Evolutionary conservation across 2,888 invertebrate genomes (phyloP).

Genomic region (Lypha dubia): DNA sequence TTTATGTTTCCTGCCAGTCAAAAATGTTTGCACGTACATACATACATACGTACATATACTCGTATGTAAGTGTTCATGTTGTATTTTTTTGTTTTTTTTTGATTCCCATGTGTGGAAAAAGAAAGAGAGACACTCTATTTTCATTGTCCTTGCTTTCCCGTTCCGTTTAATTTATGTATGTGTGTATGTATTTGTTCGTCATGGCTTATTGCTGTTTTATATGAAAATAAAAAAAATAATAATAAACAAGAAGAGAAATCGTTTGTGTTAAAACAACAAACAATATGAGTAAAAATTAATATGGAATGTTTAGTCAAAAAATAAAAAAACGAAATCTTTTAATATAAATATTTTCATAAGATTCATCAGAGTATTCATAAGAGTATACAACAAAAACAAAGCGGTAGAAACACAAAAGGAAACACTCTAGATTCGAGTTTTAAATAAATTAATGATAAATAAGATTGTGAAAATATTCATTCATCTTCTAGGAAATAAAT

Average conservation of each 20-base stretch:
- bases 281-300: too few relatives aligned
- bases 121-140: neutral
- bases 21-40: neutral
- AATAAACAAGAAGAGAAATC: neutral
- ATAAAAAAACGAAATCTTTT: neutral
- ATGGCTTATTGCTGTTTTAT: neutral
- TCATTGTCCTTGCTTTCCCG: neutral
- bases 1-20: constrained; percentile 3
- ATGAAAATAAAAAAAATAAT: too few relatives aligned
- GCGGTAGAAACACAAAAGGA: neutral
- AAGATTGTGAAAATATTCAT: neutral
- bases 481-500: neutral
- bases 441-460: neutral
- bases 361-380: neutral
- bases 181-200: neutral
- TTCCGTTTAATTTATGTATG: too few relatives aligned
- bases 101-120: neutral
- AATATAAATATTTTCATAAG: neutral
- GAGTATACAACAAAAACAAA: neutral
- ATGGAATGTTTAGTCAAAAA: neutral
- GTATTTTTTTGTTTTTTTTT: neutral
- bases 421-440: neutral
- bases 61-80: neutral
- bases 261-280: neutral
- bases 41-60: too few relatives aligned